These are phyloP conservation scores for Pocillopora meandrina DNA, from an alignment of 92 coral and sea anemone genomes.

Conservation along the genomic window DNA sequence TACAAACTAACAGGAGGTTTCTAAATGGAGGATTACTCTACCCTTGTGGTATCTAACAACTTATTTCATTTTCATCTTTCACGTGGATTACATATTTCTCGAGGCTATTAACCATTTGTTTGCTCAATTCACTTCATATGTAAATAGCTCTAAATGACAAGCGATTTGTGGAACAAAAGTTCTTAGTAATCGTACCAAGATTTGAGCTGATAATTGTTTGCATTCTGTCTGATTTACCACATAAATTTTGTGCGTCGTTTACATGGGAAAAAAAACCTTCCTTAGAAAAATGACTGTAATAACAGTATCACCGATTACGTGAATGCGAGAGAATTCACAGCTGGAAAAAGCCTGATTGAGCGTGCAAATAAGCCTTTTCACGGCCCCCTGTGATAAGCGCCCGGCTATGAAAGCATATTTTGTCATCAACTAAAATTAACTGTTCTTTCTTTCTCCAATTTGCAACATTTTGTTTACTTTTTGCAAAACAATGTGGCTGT, in stretches of 20 bases:
- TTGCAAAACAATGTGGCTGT: neutral
- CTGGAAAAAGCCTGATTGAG: neutral
- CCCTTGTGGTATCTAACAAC: neutral
- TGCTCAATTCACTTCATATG: slow-evolving; percentile 7
- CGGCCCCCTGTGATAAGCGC: neutral
- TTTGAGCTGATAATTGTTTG: neutral
- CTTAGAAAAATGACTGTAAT: neutral
- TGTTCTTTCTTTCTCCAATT: neutral
- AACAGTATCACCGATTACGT: neutral
- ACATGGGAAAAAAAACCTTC: too few species aligned
- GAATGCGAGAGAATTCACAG: slow-evolving; percentile 18
- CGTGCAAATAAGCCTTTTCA: neutral
- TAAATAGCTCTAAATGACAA: slow-evolving; percentile 7
- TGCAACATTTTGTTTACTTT: slow-evolving; percentile 14
- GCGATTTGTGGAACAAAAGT: neutral
- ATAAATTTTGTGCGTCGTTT: too few species aligned
- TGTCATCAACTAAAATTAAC: neutral
- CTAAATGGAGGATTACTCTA: slow-evolving; percentile 1
- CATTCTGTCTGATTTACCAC: too few species aligned
- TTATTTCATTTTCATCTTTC: neutral
- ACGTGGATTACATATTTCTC: neutral
- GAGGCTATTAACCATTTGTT: slow-evolving; percentile 5
- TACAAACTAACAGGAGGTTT: slow-evolving; percentile 1
- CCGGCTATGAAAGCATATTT: neutral
- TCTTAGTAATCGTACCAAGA: neutral